A percentile compares a stretch with the other conserved stretches of the same genome.
These are phyloP conservation scores for Tetraodon nigroviridis DNA, from an alignment of 2,113 vertebrate genomes.

Conservation along the genomic window DNA sequence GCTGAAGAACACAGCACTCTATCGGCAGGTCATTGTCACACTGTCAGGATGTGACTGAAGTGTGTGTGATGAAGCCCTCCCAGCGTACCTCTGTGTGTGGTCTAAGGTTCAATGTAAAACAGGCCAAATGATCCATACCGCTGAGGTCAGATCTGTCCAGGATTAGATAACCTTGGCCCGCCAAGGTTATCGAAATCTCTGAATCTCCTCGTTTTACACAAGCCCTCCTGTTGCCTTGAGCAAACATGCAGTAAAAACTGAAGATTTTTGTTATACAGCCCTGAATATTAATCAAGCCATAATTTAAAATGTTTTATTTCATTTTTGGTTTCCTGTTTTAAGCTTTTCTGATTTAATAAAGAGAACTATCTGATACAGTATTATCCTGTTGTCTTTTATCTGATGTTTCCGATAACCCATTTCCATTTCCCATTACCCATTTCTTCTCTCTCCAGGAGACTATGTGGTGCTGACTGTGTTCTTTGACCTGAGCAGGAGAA, in stretches of 20 bases:
- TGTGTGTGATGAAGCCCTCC: background rate
- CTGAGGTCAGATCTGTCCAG: conserved; percentile 33
- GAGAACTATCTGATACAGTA: too few relatives aligned
- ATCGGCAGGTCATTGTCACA: conserved; percentile 19
- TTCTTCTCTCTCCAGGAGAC: conserved; percentile 78
- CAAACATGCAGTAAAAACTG: conserved; percentile 26
- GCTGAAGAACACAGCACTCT: conserved; percentile 9
- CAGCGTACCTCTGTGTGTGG: background rate
- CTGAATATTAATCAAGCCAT: conserved; percentile 26
- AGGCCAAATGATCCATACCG: conserved; percentile 30
- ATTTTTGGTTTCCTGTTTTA: too few relatives aligned
- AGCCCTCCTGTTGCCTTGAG: background rate
- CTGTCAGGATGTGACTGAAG: background rate
- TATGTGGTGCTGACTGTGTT: conserved; percentile 96
- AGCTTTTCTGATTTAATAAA: background rate
- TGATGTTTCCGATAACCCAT: too few relatives aligned
- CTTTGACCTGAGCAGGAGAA: conserved; percentile 96
- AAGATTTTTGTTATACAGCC: conserved; percentile 25
- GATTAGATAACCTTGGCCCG: conserved; percentile 40
- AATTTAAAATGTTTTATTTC: conserved; percentile 11
- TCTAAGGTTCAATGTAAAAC: conserved; percentile 21
- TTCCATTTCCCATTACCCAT: background rate
- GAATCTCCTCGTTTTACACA: conserved; percentile 24
- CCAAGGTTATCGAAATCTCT: conserved; percentile 37
- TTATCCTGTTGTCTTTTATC: too few relatives aligned